Percentiles rank a stretch among this genome's conserved stretches.
Evolutionary conservation across 2,113 vertebrate species (phyloP).

Genomic region (Cebidichthys violaceus): DNA sequence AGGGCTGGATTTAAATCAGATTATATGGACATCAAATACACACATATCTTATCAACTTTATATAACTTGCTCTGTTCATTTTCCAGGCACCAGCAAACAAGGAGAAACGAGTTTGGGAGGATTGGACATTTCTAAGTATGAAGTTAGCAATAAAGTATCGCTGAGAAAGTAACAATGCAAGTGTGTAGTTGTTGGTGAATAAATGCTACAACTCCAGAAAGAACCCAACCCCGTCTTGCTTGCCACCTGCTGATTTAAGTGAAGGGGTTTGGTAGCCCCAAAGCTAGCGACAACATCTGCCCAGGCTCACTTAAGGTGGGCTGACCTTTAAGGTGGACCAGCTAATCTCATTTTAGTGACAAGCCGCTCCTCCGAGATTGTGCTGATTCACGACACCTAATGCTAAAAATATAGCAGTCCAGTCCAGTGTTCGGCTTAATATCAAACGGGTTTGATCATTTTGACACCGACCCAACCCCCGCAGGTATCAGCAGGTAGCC

Average conservation of each 20-base stretch:
- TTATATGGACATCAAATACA: conserved; percentile 30
- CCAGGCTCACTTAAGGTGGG: neutral
- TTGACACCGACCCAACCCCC: too few species aligned
- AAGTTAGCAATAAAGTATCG: neutral
- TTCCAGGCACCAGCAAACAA: neutral
- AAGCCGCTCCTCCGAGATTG: neutral
- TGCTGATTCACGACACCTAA: too few species aligned
- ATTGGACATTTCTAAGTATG: neutral
- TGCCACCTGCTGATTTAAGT: neutral
- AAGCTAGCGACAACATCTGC: neutral
- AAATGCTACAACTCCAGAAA: neutral
- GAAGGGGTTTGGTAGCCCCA: neutral
- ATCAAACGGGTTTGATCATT: too few species aligned
- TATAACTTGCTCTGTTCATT: neutral
- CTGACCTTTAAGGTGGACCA: neutral
- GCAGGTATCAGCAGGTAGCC: conserved; percentile 16
- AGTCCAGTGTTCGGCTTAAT: too few species aligned
- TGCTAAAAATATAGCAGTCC: too few species aligned
- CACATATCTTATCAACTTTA: neutral
- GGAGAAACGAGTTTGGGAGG: neutral
- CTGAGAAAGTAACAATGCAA: too few species aligned
- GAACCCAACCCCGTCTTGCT: neutral
- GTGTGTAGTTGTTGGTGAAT: too few species aligned
- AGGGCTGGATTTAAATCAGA: conserved; percentile 10
- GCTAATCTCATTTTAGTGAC: neutral